A percentile compares a stretch with the other conserved stretches of the same genome.
These are phyloP conservation scores for Alentia gelatinosa DNA, from an alignment of 2,888 invertebrate species.

Conservation along the genomic window DNA sequence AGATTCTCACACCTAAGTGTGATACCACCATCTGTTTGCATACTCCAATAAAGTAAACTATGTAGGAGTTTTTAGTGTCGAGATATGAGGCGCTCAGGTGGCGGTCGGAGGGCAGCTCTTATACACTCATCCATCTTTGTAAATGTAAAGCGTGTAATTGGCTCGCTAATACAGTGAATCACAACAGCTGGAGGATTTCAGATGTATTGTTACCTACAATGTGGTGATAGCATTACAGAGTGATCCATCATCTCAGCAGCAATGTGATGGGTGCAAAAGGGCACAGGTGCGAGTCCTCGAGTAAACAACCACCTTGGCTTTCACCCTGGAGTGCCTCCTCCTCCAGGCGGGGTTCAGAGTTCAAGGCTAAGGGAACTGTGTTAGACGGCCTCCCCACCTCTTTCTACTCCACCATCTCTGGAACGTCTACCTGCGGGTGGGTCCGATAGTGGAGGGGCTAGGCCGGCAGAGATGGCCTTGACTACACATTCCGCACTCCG, in stretches of 20 bases:
- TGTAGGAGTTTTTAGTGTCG: too few relatives aligned
- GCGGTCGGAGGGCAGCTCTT: too few relatives aligned
- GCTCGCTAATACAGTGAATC: too few relatives aligned
- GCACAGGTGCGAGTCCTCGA: constrained; percentile 2
- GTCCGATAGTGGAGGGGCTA: neutral
- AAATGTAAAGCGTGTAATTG: too few relatives aligned
- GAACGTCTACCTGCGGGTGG: neutral
- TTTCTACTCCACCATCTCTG: too few relatives aligned
- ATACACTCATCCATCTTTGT: too few relatives aligned
- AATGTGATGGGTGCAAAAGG: neutral
- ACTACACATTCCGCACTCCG: neutral
- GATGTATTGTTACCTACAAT: too few relatives aligned
- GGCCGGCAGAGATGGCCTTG: neutral
- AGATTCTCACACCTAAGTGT: too few relatives aligned
- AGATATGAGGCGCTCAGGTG: too few relatives aligned
- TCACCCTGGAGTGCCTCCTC: neutral
- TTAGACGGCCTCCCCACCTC: neutral
- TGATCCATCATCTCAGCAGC: neutral
- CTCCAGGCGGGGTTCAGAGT: neutral
- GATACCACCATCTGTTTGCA: too few relatives aligned
- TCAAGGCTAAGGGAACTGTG: neutral
- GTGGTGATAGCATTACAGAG: neutral
- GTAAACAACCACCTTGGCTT: neutral
- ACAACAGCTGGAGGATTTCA: too few relatives aligned
- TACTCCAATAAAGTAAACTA: too few relatives aligned